Conservation (phyloP, 92 coral and sea anemone genomes). For the Chrysogorgia sp. region DNA sequence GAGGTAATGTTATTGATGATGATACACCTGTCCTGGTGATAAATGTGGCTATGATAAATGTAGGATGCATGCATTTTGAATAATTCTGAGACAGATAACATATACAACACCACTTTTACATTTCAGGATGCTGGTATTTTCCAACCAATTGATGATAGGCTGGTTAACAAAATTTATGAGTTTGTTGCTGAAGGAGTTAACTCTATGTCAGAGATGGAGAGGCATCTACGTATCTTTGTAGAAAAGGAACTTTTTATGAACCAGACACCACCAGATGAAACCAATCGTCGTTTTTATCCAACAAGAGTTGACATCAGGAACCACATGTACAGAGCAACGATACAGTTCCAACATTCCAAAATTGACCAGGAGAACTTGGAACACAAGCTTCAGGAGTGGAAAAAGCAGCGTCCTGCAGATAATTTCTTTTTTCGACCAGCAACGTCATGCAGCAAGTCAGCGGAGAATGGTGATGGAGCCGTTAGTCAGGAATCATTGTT, state of each 20-base stretch:
- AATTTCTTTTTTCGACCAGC: slow-evolving; percentile 40
- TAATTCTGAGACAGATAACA: no score
- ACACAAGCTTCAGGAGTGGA: slow-evolving; percentile 38
- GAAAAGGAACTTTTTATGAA: slow-evolving; percentile 5
- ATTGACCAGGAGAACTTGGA: slow-evolving; percentile 48
- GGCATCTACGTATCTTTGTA: neutral
- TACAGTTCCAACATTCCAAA: slow-evolving; percentile 32
- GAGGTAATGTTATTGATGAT: no score
- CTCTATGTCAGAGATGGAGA: neutral
- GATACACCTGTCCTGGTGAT: no score
- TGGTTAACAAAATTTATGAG: neutral
- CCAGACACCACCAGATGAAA: neutral
- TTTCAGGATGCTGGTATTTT: neutral
- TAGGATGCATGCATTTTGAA: no score
- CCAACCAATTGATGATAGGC: neutral
- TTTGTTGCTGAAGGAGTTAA: neutral
- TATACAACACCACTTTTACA: neutral
- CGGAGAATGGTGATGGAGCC: neutral
- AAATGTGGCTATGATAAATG: no score
- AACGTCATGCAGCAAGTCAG: neutral
- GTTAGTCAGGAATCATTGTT: slow-evolving; percentile 12
- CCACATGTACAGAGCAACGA: slow-evolving; percentile 39
- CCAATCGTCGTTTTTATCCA: slow-evolving; percentile 29
- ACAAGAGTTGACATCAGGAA: slow-evolving; percentile 30
- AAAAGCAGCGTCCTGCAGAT: slow-evolving; percentile 36